Evolutionary conservation across 2,113 vertebrate species (phyloP).

Genomic region (Lanius collurio): DNA sequence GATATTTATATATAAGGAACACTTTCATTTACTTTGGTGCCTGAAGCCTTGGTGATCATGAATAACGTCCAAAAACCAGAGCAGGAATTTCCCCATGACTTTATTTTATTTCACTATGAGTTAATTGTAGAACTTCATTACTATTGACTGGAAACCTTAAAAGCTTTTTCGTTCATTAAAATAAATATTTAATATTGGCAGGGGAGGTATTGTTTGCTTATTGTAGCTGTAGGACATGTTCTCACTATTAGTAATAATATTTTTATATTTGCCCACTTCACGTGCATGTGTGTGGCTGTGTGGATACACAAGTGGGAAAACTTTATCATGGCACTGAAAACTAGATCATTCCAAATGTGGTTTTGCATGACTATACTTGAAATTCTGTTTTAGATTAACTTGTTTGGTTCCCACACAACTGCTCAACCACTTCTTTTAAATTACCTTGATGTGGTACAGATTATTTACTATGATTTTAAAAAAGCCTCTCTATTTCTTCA

Average conservation of each 20-base stretch:
- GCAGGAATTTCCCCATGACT: background rate
- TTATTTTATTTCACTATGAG: background rate
- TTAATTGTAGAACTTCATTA: background rate
- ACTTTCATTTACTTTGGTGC: background rate
- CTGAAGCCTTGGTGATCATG: background rate
- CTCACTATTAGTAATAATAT: background rate
- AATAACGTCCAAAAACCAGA: background rate
- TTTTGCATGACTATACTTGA: conserved; percentile 2
- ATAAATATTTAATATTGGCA: background rate
- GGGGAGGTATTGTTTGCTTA: conserved; percentile 8
- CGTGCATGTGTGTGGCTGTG: background rate
- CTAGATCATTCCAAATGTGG: background rate
- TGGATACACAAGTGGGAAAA: background rate
- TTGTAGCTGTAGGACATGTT: background rate
- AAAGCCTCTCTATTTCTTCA: background rate
- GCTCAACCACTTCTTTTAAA: background rate
- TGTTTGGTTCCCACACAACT: conserved; percentile 44
- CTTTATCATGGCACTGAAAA: background rate
- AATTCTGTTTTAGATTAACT: background rate
- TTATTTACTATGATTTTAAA: background rate
- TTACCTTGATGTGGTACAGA: background rate
- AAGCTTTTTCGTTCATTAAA: background rate
- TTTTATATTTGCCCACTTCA: background rate
- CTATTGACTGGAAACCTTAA: background rate
- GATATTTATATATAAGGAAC: background rate